Evolutionary conservation across 2,113 vertebrate genomes (phyloP), one percentile per base, ranked within the genome.

Genomic region (Anser cygnoides): DNA sequence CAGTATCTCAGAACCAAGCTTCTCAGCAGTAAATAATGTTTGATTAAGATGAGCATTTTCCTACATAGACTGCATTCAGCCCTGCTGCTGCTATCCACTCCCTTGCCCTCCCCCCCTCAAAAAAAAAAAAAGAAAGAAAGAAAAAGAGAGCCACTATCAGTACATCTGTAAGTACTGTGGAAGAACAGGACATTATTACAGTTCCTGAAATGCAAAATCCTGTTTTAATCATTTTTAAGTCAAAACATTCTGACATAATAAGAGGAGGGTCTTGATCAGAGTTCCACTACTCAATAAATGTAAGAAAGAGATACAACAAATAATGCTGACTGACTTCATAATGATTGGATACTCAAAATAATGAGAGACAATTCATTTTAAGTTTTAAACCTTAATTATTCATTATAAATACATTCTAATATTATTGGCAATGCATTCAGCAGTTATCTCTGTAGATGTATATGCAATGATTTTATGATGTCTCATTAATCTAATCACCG

Each of bases 241-340:
- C 63, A 78, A 67, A 71, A 21, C 35, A 50, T 9, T 31, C 17
- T 37, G 26, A 76, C 80, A 59, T 72, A 73, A 85, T 4, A 6
- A 39, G 46, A 76, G 18, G 5, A 55, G 2, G 3, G 13, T 63
- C 8, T 43, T 31, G 7, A 54, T 43, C 22, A 28, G 2, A 52
- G 39, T 58, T 73, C 28, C 14, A 41, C 7, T 11, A 55, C 11
- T 39, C 11, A 74, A 11, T 29, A 46, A 66, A 5, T 28, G 4
- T 26, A 14, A 31, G 15, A 63, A 87, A 80, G 7, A 39, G 11
- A 21, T 49, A 19, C 46, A 49, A 46, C 46, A 29, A 86, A 41
- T 84, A 92, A 84, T 90, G n/a, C 41, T 74, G 25, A 84, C 97
- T 67, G 44, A 70, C 81, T 92, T 83, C 11, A 41, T 84, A 92